Evolutionary conservation across 2,113 vertebrate genomes (phyloP).

Genomic region (Stictonetta naevosa): DNA sequence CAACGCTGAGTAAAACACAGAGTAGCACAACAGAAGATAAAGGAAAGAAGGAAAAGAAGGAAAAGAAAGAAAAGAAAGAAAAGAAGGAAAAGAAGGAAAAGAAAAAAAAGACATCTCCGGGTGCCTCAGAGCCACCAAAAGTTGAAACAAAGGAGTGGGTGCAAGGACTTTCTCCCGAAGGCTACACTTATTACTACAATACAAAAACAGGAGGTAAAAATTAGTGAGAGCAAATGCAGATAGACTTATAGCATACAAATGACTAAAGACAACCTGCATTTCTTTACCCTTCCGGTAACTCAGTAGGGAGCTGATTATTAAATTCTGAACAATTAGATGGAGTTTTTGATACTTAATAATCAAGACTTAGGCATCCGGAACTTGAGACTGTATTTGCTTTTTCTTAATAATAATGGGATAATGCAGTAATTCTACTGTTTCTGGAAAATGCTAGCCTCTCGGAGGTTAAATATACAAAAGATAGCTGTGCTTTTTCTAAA

Average conservation of each 20-base stretch:
- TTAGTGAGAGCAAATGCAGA: neutral
- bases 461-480: neutral
- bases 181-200: conserved; percentile 82
- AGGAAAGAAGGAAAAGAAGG: conserved; percentile 61
- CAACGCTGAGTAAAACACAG: conserved; percentile 50
- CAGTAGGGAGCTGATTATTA: neutral
- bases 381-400: neutral
- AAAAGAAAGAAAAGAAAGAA: conserved; percentile 62
- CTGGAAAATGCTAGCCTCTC: neutral
- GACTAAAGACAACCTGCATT: neutral
- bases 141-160: conserved; percentile 71
- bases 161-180: conserved; percentile 77
- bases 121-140: conserved; percentile 31
- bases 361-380: neutral
- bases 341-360: neutral
- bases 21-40: conserved; percentile 40
- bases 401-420: neutral
- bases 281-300: neutral
- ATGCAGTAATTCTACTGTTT: neutral
- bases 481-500: neutral
- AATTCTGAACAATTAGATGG: neutral
- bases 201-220: conserved; percentile 80
- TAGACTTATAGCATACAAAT: neutral
- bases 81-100: conserved; percentile 47
- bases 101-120: conserved; percentile 64